phyloP scores from a whole-genome alignment of 2,113 vertebrate species.

The Oostethus manadensis region DNA sequence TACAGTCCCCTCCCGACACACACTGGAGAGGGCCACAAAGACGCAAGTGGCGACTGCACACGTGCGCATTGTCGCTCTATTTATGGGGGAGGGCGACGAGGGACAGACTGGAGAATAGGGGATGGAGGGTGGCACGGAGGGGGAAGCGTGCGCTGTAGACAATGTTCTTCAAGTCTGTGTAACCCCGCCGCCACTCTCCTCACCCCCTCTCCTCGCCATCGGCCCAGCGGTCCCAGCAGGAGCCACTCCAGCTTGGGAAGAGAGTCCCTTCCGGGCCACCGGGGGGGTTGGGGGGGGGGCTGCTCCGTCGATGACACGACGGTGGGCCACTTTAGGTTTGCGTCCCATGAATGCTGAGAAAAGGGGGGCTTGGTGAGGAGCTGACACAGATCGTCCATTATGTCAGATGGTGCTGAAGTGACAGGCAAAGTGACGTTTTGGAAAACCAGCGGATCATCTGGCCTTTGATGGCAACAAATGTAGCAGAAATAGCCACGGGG shows the following conservation, averaged over 20 bases:
- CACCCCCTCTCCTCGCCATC: constrained; percentile 27
- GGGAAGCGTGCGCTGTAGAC: constrained; percentile 40
- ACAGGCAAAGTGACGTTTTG: constrained; percentile 54
- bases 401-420: constrained; percentile 62
- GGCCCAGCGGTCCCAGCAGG: constrained; percentile 66
- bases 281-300: constrained; percentile 36
- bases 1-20: constrained; percentile 28
- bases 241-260: constrained; percentile 61
- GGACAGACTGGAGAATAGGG: constrained; percentile 18
- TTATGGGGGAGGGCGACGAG: constrained; percentile 50
- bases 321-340: constrained; percentile 52
- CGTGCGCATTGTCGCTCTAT: constrained; percentile 19
- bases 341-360: constrained; percentile 53
- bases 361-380: constrained; percentile 55
- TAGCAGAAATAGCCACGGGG: constrained; percentile 72
- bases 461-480: constrained; percentile 74
- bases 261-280: constrained; percentile 60
- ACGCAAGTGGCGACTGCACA: constrained; percentile 39
- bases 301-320: not conserved
- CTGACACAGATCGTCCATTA: constrained; percentile 73
- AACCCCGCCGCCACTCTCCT: constrained; percentile 17
- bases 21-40: constrained; percentile 28
- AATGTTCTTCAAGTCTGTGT: constrained; percentile 49
- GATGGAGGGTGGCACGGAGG: constrained; percentile 37
- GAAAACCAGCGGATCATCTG: constrained; percentile 52